Conservation (phyloP, 2,113 vertebrate genomes). For the Furnarius figulus region DNA sequence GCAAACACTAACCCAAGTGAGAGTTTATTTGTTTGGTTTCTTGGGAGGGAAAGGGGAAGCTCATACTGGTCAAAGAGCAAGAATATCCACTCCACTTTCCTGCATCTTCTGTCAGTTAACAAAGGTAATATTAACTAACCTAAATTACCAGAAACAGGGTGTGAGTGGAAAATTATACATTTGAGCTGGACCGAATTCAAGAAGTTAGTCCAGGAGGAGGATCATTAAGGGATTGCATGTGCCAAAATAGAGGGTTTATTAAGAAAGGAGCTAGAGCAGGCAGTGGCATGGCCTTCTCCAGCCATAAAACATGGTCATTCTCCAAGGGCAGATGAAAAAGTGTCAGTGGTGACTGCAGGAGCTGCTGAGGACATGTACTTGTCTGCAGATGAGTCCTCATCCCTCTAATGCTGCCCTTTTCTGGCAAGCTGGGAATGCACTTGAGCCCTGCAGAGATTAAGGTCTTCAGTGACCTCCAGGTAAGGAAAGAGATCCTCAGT, state of each 20-base stretch:
- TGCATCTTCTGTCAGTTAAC: no score
- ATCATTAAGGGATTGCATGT: neutral
- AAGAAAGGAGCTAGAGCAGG: neutral
- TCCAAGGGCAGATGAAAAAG: neutral
- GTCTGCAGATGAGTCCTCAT: neutral
- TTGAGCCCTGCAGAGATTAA: neutral
- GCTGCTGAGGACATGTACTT: rapidly evolving
- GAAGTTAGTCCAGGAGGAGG: neutral
- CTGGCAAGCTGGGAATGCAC: neutral
- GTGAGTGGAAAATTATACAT: rapidly evolving
- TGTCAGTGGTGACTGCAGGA: neutral
- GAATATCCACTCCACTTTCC: neutral
- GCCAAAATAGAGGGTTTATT: neutral
- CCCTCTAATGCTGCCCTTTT: neutral
- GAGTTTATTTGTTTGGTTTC: neutral
- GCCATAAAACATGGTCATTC: neutral
- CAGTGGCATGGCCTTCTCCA: neutral
- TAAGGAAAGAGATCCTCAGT: neutral
- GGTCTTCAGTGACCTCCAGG: neutral
- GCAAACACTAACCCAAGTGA: neutral
- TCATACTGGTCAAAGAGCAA: neutral
- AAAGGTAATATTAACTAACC: neutral
- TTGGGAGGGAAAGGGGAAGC: neutral
- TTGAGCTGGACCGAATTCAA: neutral
- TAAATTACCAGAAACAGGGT: neutral